phyloP scores from a whole-genome alignment of 2,888 invertebrate genomes.

The Oscheius sp. region DNA sequence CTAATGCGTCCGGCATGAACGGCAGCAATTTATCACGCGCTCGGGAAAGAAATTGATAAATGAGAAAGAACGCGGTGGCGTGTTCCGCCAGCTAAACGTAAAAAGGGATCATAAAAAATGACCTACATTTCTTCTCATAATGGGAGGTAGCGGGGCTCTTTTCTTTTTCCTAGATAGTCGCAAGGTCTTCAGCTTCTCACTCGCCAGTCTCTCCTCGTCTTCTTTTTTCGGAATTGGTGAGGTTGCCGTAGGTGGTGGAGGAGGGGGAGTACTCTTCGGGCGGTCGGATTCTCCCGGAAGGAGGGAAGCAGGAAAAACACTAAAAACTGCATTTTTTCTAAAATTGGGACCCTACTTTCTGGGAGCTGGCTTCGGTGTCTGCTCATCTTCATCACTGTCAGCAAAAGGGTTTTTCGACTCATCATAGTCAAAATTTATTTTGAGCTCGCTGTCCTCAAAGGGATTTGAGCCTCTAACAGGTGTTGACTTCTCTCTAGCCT shows the following conservation, averaged over 20 bases:
- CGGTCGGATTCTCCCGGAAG: conserved; percentile 42
- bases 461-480: conserved; percentile 2
- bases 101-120: background rate
- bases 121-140: conserved; percentile 34
- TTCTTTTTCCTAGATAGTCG: conserved; percentile 40
- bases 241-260: conserved; percentile 26
- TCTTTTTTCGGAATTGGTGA: conserved; percentile 10
- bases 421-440: conserved; percentile 35
- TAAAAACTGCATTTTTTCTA: background rate
- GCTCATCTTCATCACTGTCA: conserved; percentile 42
- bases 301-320: conserved; percentile 24
- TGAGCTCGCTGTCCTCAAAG: background rate
- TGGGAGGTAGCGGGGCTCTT: conserved; percentile 40
- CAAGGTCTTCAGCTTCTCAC: conserved; percentile 36
- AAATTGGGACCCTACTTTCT: conserved; percentile 13
- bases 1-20: background rate
- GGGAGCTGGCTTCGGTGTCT: conserved; percentile 39
- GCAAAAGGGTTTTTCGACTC: conserved; percentile 44
- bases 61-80: background rate
- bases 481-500: background rate
- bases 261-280: conserved; percentile 41
- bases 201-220: background rate
- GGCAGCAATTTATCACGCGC: conserved; percentile 8
- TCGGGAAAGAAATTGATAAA: background rate
- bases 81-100: too few species aligned